phyloP scores from a whole-genome alignment of 2,888 invertebrate species.

The Celastrina argiolus region DNA sequence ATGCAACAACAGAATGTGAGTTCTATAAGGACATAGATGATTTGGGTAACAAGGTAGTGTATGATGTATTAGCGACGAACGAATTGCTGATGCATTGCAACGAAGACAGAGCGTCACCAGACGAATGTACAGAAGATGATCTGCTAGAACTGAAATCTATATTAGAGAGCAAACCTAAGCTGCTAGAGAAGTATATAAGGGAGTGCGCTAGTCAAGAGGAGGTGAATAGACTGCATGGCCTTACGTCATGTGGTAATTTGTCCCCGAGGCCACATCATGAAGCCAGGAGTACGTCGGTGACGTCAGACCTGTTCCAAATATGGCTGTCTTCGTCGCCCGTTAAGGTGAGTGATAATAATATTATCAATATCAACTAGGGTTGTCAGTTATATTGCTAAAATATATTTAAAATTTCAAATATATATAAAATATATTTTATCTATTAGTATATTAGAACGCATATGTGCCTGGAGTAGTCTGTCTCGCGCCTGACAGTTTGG shows the following conservation, averaged over 20 bases:
- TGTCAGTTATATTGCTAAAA: too few species aligned
- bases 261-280: conserved; percentile 70
- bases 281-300: conserved; percentile 84
- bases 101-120: conserved; percentile 62
- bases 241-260: conserved; percentile 73
- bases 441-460: too few species aligned
- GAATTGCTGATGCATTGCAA: conserved; percentile 55
- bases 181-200: conserved; percentile 86
- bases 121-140: conserved; percentile 65
- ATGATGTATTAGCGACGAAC: conserved; percentile 56
- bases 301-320: conserved; percentile 89
- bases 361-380: background rate
- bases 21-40: conserved; percentile 49
- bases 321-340: conserved; percentile 89
- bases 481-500: too few species aligned
- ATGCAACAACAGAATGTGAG: conserved; percentile 56
- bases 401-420: too few species aligned
- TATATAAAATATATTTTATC: too few species aligned
- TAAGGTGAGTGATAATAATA: conserved; percentile 71
- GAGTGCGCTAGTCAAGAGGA: conserved; percentile 85
- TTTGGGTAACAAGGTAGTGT: conserved; percentile 64
- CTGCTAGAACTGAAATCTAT: conserved; percentile 58
- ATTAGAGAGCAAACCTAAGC: conserved; percentile 77
- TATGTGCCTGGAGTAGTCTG: too few species aligned
- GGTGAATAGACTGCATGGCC: conserved; percentile 77